Conservation (phyloP, 2,113 vertebrate species). For the Sturnus vulgaris region DNA sequence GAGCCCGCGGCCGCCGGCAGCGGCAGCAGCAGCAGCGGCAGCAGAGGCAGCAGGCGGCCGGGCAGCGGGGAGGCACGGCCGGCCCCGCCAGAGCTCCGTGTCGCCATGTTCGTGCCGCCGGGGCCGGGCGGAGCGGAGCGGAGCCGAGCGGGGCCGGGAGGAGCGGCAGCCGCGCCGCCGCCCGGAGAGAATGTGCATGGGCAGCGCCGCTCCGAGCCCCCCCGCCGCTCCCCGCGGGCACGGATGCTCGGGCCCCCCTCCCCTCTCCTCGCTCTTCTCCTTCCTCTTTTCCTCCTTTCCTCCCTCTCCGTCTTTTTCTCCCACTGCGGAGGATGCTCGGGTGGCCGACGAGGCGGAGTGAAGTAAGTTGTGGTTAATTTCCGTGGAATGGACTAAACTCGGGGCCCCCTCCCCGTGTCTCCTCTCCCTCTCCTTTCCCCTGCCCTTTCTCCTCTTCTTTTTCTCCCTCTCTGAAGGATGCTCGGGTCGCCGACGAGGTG, state of each 20-base stretch:
- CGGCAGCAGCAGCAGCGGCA: not conserved
- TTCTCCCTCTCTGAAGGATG: not conserved
- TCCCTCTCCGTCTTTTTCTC: not conserved
- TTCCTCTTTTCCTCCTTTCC: not conserved
- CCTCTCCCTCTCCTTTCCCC: not conserved
- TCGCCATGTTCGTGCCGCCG: conserved; percentile 70
- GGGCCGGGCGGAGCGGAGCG: not conserved
- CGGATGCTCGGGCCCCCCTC: not conserved
- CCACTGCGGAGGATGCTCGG: not conserved
- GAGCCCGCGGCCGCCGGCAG: no score
- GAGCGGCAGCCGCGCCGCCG: conserved; percentile 58
- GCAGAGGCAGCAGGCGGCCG: not conserved
- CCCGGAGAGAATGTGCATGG: conserved; percentile 74
- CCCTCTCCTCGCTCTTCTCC: not conserved
- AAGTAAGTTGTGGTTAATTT: not conserved
- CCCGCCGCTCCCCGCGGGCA: not conserved
- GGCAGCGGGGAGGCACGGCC: not conserved
- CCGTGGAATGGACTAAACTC: not conserved
- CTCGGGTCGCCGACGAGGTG: not conserved
- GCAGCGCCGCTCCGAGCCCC: not conserved
- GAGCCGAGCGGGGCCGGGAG: not conserved
- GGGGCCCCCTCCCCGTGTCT: not conserved
- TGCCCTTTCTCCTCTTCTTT: not conserved
- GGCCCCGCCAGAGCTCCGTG: conserved; percentile 60
- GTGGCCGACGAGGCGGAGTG: no score